Conservation (phyloP, 2,113 vertebrate species). For the Oxyura jamaicensis region DNA sequence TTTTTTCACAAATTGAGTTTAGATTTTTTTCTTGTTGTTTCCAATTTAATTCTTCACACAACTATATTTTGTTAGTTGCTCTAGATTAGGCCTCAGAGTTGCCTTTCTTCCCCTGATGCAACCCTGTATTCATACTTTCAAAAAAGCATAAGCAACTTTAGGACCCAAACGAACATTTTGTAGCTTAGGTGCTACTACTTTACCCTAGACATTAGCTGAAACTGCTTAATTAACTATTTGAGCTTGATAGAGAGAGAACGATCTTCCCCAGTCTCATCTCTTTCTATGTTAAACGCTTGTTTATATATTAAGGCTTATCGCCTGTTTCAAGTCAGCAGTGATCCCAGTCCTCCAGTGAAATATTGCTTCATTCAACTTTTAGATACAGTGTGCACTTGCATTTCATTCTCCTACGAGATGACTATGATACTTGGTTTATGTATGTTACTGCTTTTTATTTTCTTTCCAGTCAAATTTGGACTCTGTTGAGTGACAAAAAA, state of each 20-base stretch:
- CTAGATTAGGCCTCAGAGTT: too few relatives aligned
- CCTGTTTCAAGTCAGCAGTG: neutral
- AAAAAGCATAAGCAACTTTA: neutral
- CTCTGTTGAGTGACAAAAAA: neutral
- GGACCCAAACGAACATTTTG: neutral
- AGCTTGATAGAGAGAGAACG: neutral
- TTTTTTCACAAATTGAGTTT: neutral
- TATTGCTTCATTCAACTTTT: neutral
- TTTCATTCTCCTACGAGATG: neutral
- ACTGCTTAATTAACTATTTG: neutral
- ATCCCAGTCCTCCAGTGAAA: neutral
- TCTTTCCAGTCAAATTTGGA: neutral
- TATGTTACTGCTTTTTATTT: neutral
- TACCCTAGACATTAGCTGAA: neutral
- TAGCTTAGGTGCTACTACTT: neutral
- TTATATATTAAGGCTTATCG: neutral
- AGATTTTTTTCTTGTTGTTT: neutral
- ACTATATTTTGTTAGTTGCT: neutral
- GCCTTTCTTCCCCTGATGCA: neutral
- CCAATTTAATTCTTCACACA: neutral
- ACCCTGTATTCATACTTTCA: neutral
- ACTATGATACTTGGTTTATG: fast-evolving
- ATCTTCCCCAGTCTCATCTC: neutral
- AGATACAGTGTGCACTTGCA: neutral
- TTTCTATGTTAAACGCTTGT: neutral